Conservation (phyloP, 2,113 vertebrate genomes). For the Baryphthengus martii region DNA sequence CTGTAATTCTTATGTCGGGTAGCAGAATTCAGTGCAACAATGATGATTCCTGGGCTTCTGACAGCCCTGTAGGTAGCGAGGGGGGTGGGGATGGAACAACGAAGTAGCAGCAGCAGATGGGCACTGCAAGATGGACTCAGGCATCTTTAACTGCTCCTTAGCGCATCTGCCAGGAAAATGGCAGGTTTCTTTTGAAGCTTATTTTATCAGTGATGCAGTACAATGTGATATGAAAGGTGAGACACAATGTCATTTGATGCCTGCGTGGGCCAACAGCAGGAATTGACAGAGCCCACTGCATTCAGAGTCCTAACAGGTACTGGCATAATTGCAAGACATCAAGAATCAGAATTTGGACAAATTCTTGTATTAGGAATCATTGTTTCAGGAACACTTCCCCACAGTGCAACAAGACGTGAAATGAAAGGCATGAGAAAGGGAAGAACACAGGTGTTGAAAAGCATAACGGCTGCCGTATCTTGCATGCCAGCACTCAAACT, state of each 20-base stretch:
- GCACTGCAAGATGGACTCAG: neutral
- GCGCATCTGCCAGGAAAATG: neutral
- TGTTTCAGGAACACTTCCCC: neutral
- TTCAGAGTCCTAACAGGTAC: accelerated
- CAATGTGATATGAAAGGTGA: neutral
- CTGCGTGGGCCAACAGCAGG: neutral
- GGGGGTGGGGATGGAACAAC: neutral
- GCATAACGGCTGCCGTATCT: accelerated
- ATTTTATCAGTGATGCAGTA: neutral
- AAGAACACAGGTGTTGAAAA: neutral
- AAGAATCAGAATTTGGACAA: neutral
- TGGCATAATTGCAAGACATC: neutral
- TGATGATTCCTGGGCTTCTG: neutral
- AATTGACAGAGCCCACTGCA: neutral
- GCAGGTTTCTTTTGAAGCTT: neutral
- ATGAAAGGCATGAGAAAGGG: neutral
- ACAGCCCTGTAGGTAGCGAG: neutral
- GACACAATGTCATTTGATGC: neutral
- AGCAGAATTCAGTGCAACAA: neutral
- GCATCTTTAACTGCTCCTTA: neutral
- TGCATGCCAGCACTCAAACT: neutral
- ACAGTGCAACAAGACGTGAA: neutral
- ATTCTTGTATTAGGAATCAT: no score
- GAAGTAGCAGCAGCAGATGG: neutral
- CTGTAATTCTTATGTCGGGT: neutral